Base-by-base conservation (phyloP, 92 coral and sea anemone genomes). In the Heliopora coerulea region DNA sequence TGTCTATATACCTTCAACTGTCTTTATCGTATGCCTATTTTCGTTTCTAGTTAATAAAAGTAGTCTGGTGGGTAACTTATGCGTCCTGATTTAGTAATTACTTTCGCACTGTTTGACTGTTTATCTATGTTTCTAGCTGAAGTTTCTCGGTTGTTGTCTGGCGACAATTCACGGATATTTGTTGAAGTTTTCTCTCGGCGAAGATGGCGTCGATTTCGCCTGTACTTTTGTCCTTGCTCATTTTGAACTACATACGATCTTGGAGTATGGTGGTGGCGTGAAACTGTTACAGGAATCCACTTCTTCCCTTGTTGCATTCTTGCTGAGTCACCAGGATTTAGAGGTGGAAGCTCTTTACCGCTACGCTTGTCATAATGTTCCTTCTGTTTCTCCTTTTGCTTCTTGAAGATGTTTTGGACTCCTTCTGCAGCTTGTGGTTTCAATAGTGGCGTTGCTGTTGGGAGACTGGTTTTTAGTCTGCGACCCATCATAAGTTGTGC, bases 261-360 rank as follows among this genome's bases (percentile, higher is more conserved):
- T 50, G 86, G 88, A 23, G 65, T 62, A 17, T 49, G 15, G 49
- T 80, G 65, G 50, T 75, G 66, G 50, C 40, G 20, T n/a, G 63
- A 59, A 24, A 77, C 82, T 56, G 72, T 84, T 19, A 77, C 88
- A 59, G 76, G 88, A 20, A 79, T 80, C 88, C 91, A 87, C 25
- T 63, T 72, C 29, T 84, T 84, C 44, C 82, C 83, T 29, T 85
- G 86, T 74, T 75, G 30, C 73, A 75, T 54, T 44, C 75, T 8
- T 18, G 73, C 79, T 29, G 54, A 62, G 17, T 86, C 79, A 61
- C 74, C 84, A 23, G 30, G 54, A 59, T 65, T 65, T 24, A 78
- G 59, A 25, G 52, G 39, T 40, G 79, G 80, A 17, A 74, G 34
- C 63, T 78, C 84, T 63, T 79, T 83, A 63, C 78, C 54, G 62